These are phyloP conservation scores for Cheirogaleus major DNA, from an alignment of 2,797 vertebrate genomes.

Conservation along the genomic window DNA sequence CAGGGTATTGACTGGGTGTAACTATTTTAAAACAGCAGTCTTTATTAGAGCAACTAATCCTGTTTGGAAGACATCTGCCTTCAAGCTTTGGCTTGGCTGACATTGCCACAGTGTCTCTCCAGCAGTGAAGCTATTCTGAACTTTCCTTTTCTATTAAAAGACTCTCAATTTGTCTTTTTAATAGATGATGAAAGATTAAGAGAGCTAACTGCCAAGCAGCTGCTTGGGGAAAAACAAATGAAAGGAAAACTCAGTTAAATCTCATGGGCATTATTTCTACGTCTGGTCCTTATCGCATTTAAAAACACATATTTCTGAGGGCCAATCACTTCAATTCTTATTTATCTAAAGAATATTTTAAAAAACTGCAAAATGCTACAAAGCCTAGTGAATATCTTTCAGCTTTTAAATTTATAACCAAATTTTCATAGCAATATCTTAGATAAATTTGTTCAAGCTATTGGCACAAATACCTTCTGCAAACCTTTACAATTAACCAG, in stretches of 20 bases:
- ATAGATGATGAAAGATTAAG: slow-evolving; percentile 62
- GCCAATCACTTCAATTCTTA: neutral
- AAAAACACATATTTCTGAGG: slow-evolving; percentile 10
- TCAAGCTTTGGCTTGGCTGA: slow-evolving; percentile 46
- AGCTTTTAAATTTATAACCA: neutral
- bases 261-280: neutral
- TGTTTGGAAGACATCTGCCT: neutral
- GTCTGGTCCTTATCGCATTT: neutral
- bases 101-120: slow-evolving; percentile 13
- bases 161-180: slow-evolving; percentile 63
- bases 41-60: neutral
- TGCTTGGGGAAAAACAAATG: slow-evolving; percentile 4
- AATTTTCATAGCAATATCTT: neutral
- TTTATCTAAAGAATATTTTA: slow-evolving; percentile 19
- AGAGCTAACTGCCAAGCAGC: slow-evolving; percentile 46
- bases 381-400: neutral
- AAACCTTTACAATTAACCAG: neutral
- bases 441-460: neutral
- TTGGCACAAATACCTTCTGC: neutral
- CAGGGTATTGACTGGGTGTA: neutral
- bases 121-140: slow-evolving; percentile 62
- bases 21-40: neutral
- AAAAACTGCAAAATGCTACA: neutral
- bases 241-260: neutral
- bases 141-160: slow-evolving; percentile 67